These are phyloP conservation scores for Pholis gunnellus DNA, from an alignment of 2,113 vertebrate species.

Conservation along the genomic window DNA sequence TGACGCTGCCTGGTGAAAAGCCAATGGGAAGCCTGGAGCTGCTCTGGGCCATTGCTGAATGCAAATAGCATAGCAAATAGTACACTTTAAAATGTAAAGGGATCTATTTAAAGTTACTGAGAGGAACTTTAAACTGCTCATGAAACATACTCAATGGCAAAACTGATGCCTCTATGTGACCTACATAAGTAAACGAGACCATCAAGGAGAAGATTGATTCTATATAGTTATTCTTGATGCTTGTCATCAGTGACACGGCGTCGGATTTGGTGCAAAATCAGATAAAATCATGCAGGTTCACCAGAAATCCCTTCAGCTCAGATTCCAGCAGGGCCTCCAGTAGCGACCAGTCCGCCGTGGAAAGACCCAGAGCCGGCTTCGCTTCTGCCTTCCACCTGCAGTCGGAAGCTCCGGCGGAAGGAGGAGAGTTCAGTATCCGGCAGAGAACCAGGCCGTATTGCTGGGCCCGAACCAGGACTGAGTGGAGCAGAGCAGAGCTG, in stretches of 20 bases:
- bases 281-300: not conserved
- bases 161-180: not conserved
- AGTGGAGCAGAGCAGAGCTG: no score
- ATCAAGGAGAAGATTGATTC: not conserved
- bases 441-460: no score
- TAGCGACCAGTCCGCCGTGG: no score
- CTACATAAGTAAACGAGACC: not conserved
- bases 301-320: no score
- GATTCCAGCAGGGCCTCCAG: no score
- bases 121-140: conserved; percentile 10
- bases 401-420: no score
- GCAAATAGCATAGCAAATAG: not conserved
- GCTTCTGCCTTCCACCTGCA: no score
- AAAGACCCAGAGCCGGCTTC: no score
- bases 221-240: not conserved
- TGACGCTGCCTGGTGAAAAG: not conserved
- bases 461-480: no score
- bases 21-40: not conserved
- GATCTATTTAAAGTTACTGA: conserved; percentile 54
- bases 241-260: no score
- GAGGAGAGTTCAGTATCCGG: no score
- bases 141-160: not conserved
- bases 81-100: conserved; percentile 25
- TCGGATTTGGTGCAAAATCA: not conserved
- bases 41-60: not conserved